A percentile compares a stretch with the other conserved stretches of the same genome.
Conservation (phyloP, 2,797 vertebrate genomes). For the Garrulus glandarius region DNA sequence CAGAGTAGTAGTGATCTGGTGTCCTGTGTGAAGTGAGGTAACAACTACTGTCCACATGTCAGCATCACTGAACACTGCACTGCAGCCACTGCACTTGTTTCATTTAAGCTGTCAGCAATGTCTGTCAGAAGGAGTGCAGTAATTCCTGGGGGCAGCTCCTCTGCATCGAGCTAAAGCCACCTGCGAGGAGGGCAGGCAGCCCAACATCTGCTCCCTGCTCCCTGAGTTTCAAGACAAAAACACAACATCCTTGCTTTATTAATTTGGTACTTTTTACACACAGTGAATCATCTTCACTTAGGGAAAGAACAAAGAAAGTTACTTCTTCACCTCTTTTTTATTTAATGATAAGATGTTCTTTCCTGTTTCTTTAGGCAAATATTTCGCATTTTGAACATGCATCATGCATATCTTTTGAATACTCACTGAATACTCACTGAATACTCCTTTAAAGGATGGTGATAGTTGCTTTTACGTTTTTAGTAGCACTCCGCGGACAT, state of each 20-base stretch:
- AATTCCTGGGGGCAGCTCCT: not conserved
- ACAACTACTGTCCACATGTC: not conserved
- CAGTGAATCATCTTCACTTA: not conserved
- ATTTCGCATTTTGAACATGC: not conserved
- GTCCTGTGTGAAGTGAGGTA: not conserved
- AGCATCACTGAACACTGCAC: not conserved
- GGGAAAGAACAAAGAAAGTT: not conserved
- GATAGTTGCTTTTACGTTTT: not conserved
- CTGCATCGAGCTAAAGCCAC: not conserved
- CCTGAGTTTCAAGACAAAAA: not conserved
- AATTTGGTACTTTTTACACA: not conserved
- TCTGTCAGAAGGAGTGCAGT: not conserved
- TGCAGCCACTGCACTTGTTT: not conserved
- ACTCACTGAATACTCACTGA: not conserved
- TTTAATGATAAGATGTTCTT: not conserved
- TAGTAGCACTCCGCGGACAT: rapidly evolving
- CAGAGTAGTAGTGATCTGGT: not conserved
- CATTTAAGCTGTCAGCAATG: not conserved
- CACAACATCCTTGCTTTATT: not conserved
- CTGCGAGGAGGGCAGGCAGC: not conserved
- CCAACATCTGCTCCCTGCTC: not conserved
- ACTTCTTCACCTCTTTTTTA: not conserved
- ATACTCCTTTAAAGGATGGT: not conserved
- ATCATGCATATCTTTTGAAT: not conserved
- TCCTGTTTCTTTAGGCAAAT: not conserved